Percentiles rank a stretch among this genome's conserved stretches.
Conservation (phyloP, 2,888 invertebrate genomes). For the Allygus modestus region DNA sequence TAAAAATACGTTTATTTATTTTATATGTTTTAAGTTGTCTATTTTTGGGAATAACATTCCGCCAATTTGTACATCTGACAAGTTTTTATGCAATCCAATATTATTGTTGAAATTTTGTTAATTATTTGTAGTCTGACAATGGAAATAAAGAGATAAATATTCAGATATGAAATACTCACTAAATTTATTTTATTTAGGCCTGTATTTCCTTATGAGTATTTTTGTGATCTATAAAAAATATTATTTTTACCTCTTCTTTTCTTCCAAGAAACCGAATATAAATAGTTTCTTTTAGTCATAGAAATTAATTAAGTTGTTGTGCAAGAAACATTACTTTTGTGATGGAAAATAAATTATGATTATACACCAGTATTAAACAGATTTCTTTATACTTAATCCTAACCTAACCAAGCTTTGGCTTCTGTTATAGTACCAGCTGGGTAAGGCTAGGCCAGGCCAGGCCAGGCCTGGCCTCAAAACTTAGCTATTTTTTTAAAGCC, state of each 20-base stretch:
- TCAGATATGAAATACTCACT: neutral
- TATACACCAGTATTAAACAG: constrained; percentile 18
- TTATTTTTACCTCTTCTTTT: constrained; percentile 14
- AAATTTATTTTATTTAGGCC: constrained; percentile 5
- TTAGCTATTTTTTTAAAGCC: too few species aligned
- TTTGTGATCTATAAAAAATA: neutral
- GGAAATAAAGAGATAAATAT: neutral
- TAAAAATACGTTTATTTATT: constrained; percentile 16
- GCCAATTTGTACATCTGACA: neutral
- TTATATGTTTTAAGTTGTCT: neutral
- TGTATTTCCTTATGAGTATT: constrained; percentile 21
- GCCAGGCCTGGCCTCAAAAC: too few species aligned
- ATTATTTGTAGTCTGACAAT: neutral
- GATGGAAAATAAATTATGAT: constrained; percentile 36
- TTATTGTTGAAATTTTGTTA: constrained; percentile 13
- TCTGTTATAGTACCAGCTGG: too few species aligned
- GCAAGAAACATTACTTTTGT: constrained; percentile 48
- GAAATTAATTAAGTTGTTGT: constrained; percentile 51
- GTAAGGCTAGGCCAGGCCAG: too few species aligned
- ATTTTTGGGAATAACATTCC: constrained; percentile 24
- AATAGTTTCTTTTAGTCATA: constrained; percentile 49
- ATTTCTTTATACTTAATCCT: neutral
- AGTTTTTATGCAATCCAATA: neutral
- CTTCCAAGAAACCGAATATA: neutral
- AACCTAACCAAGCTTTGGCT: neutral